A percentile compares a stretch with the other conserved stretches of the same genome.
phyloP scores from a whole-genome alignment of 2,888 invertebrate species.

The Arctia plantaginis region DNA sequence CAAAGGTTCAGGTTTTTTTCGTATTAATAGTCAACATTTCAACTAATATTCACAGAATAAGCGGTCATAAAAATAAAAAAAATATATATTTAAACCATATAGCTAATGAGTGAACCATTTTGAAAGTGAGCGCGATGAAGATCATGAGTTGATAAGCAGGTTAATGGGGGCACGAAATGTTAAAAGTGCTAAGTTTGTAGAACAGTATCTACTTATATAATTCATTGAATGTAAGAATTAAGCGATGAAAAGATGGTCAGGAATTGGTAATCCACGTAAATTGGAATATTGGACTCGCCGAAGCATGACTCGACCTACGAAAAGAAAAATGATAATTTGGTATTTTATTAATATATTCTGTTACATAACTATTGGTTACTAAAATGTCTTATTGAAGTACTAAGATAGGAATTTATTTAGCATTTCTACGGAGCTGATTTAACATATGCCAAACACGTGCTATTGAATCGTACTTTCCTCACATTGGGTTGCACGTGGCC shows the following conservation, averaged over 20 bases:
- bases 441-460: conserved; percentile 14
- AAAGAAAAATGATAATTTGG: too few relatives aligned
- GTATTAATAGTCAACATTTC: not conserved
- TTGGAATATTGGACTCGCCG: not conserved
- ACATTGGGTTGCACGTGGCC: conserved; percentile 36
- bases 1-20: not conserved
- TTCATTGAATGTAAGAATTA: conserved; percentile 15
- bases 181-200: conserved; percentile 22
- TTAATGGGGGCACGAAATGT: conserved; percentile 34
- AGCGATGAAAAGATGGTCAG: not conserved
- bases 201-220: conserved; percentile 27
- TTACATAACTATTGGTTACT: not conserved
- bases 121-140: conserved; percentile 29
- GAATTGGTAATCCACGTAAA: not conserved
- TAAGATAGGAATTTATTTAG: conserved; percentile 16
- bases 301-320: too few relatives aligned
- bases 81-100: conserved; percentile 10
- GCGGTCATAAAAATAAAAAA: not conserved
- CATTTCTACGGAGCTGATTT: conserved; percentile 12
- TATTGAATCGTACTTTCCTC: conserved; percentile 21
- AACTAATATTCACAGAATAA: not conserved
- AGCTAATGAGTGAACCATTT: conserved; percentile 28
- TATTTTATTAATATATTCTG: not conserved
- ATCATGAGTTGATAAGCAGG: conserved; percentile 32
- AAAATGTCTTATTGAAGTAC: not conserved